These are phyloP conservation scores for Oithona nana DNA, from an alignment of 2,888 invertebrate species.

Conservation along the genomic window DNA sequence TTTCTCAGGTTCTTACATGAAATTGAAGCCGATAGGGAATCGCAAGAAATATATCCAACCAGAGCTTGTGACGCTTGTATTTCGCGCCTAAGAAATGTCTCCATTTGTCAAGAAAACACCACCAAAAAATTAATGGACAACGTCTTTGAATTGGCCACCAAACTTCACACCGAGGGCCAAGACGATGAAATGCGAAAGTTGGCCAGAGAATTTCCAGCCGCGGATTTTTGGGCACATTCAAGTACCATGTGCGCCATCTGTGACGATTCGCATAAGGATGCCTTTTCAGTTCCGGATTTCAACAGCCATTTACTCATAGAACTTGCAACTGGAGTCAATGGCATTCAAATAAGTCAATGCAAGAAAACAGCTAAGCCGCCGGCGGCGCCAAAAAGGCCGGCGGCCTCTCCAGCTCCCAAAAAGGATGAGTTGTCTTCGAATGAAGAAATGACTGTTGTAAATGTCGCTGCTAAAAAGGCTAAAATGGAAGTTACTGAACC, in stretches of 20 bases:
- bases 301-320: not conserved
- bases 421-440: not conserved
- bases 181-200: not conserved
- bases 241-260: not conserved
- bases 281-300: not conserved
- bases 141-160: not conserved
- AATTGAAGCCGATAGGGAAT: not conserved
- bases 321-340: not conserved
- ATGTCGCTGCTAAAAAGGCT: not conserved
- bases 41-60: not conserved
- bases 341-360: not conserved
- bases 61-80: not conserved
- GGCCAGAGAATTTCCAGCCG: not conserved
- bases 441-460: not conserved
- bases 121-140: not conserved
- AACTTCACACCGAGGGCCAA: not conserved
- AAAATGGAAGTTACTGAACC: not conserved
- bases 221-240: not conserved
- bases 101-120: not conserved
- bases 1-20: not conserved
- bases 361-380: not conserved
- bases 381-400: not conserved
- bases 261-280: not conserved
- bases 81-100: not conserved
- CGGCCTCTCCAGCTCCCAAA: not conserved